Conservation (phyloP, 1,140 invertebrate species). For the Phymastichus coffea region DNA sequence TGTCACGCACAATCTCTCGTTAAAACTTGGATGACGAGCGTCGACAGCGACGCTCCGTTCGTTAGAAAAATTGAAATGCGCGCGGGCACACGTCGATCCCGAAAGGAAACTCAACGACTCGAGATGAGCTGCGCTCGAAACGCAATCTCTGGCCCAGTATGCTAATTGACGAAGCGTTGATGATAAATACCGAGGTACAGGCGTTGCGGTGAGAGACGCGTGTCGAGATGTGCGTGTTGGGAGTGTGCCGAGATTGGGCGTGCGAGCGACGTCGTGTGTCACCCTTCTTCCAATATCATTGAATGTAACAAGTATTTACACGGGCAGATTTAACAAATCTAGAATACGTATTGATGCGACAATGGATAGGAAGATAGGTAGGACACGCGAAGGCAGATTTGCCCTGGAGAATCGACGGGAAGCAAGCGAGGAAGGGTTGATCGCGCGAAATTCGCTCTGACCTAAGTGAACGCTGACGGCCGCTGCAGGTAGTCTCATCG, state of each 20-base stretch:
- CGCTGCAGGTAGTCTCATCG: no score
- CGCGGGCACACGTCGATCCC: constrained; percentile 16
- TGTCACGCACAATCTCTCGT: no score
- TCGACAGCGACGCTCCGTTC: constrained; percentile 3
- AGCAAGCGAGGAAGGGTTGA: no score
- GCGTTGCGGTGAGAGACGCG: constrained; percentile 22
- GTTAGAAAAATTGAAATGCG: constrained; percentile 21
- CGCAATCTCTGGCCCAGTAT: no score
- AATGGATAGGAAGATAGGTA: no score
- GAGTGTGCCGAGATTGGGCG: background rate
- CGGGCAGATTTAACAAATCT: constrained; percentile 20
- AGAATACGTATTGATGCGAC: constrained; percentile 2
- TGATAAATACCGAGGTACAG: constrained; percentile 52
- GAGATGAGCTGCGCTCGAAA: no score
- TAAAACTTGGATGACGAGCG: constrained; percentile 1
- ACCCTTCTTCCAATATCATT: background rate
- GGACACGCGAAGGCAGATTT: background rate
- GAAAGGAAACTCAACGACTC: constrained; percentile 15
- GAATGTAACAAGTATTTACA: constrained; percentile 19
- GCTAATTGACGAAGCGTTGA: constrained; percentile 59
- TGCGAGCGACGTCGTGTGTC: background rate
- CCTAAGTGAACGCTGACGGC: no score
- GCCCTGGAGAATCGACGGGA: background rate
- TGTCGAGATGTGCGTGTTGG: background rate
- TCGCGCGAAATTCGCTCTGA: no score